Base-by-base conservation (phyloP, 2,113 vertebrate species). In the Syngnathoides biaculeatus region DNA sequence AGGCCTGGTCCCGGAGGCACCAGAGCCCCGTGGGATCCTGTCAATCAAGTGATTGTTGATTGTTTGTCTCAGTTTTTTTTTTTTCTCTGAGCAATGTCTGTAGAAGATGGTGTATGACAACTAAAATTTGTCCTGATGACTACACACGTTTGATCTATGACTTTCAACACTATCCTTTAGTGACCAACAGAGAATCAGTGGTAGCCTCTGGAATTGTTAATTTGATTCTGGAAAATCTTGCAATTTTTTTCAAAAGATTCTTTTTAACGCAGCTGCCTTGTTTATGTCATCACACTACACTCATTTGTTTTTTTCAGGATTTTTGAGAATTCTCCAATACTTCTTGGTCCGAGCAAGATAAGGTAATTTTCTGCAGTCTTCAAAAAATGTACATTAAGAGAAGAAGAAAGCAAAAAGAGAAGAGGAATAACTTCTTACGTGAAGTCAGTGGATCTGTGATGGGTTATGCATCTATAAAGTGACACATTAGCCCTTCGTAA, bases 11-110 rank as follows among this genome's bases (percentile, higher is more conserved):
- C 72, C 82, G 63, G 72, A 62, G 68, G 77, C 22, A 22, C 71
- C 73, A 30, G 64, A 15, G n/a, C 64, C 71, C 75, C 71, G 52
- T 14, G 71, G 79, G 69, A 71, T 73, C 72, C 76, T 86, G 86
- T 82, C 86, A 83, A 77, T 90, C 86, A 52, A 20, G 4, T 52
- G 48, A 52, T 90, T 43, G 73, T 74, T 85, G 74, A 84, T 79
- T 84, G 79, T 84, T 88, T 82, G 57, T 57, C 19, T 68, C 59
- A 72, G 61, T 5, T 57, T 75, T 61, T 64, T 68, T 64, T 64
- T 68, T 65, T 7, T 20, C 14, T 27, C 53, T 56, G 1, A 15
- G 53, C 9, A 24, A 56, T 56, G 53, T 27, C 24, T 56, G 26
- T 15, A 13, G 15, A 26, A 6, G 12, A 56, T 13, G 14, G 14